These are phyloP conservation scores for Dissostichus mawsoni DNA, from an alignment of 2,113 vertebrate species.

Conservation along the genomic window DNA sequence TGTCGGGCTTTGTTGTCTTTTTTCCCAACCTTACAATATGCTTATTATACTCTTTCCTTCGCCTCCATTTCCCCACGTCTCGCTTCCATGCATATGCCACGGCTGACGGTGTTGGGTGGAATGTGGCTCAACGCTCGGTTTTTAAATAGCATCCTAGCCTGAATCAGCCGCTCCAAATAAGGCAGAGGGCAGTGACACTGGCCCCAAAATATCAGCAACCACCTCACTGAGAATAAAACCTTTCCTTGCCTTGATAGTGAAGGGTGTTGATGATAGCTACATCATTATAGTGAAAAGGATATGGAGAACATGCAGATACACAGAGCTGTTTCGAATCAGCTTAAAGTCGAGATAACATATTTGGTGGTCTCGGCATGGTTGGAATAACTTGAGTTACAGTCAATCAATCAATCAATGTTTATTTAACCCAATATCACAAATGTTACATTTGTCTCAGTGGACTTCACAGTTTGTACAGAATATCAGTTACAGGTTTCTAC, in stretches of 20 bases:
- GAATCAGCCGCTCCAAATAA: constrained; percentile 81
- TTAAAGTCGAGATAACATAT: constrained; percentile 1
- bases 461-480: no score
- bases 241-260: constrained; percentile 46
- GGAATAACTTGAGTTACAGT: constrained; percentile 6
- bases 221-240: constrained; percentile 71
- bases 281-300: not conserved
- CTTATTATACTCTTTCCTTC: constrained; percentile 3
- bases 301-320: not conserved
- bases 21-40: not conserved
- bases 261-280: constrained; percentile 20
- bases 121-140: constrained; percentile 79
- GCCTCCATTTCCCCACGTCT: constrained; percentile 42
- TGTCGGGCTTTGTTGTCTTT: not conserved
- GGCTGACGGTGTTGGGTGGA: constrained; percentile 72
- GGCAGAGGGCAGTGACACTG: constrained; percentile 72
- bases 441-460: no score
- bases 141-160: constrained; percentile 82
- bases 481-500: constrained; percentile 18
- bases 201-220: constrained; percentile 80
- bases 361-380: not conserved
- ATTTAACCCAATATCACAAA: no score
- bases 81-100: constrained; percentile 45
- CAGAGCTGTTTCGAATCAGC: constrained; percentile 13
- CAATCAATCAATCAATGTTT: no score